Percentiles rank a stretch among this genome's conserved stretches.
phyloP scores from a whole-genome alignment of 2,113 vertebrate species.

The Nibea albiflora region DNA sequence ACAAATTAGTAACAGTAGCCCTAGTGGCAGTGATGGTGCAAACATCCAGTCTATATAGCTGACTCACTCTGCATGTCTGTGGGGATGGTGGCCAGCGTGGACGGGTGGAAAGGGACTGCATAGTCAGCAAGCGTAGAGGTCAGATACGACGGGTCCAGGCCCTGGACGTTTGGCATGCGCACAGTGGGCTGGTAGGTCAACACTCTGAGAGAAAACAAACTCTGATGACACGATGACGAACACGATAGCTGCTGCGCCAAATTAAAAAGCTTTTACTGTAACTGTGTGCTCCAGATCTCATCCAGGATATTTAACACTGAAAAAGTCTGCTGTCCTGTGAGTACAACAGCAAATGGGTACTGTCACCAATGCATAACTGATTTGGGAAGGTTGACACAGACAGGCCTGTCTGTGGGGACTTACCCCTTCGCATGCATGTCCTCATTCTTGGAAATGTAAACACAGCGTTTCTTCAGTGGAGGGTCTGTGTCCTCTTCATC shows the following conservation, averaged over 20 bases:
- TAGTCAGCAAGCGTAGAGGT: slow-evolving; percentile 92
- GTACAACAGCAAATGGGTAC: neutral
- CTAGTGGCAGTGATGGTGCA: fast-evolving
- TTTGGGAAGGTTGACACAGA: neutral
- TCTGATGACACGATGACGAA: no score
- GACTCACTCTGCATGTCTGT: slow-evolving; percentile 95
- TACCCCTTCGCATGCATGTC: slow-evolving; percentile 92
- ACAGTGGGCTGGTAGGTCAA: slow-evolving; percentile 93
- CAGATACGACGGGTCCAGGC: slow-evolving; percentile 89
- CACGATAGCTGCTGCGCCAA: neutral
- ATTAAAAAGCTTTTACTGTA: neutral
- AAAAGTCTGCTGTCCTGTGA: neutral
- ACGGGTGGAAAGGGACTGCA: slow-evolving; percentile 93
- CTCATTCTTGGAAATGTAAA: slow-evolving; percentile 90
- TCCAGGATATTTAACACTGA: neutral
- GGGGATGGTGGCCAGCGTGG: slow-evolving; percentile 90
- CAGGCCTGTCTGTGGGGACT: slow-evolving; percentile 9
- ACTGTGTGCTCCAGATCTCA: neutral
- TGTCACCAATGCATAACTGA: neutral
- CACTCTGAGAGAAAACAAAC: slow-evolving; percentile 83
- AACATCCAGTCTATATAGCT: neutral
- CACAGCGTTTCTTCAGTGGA: slow-evolving; percentile 90
- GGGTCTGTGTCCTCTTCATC: slow-evolving; percentile 79
- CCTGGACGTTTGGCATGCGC: slow-evolving; percentile 88
- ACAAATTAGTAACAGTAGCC: fast-evolving